Conservation (phyloP, 2,888 invertebrate species). For the Cheilosia pagana region DNA sequence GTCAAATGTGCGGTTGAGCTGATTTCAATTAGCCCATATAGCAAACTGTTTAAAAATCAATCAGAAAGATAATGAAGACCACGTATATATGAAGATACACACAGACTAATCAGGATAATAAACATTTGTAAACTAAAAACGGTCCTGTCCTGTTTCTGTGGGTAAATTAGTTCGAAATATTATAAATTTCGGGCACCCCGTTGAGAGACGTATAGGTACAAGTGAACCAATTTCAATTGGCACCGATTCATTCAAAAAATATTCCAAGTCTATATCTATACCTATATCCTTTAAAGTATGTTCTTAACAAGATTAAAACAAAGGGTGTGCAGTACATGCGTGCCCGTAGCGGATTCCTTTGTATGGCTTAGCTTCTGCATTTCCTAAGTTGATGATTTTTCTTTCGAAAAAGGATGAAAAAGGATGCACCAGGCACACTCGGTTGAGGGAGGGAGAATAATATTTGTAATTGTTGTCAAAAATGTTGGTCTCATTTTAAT, state of each 20-base stretch:
- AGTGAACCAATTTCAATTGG: slow-evolving; percentile 12
- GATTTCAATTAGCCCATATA: slow-evolving; percentile 8
- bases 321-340: slow-evolving; percentile 20
- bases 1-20: slow-evolving; percentile 17
- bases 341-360: background rate
- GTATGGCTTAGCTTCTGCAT: background rate
- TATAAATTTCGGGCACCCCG: slow-evolving; percentile 41
- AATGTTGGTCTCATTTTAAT: slow-evolving; percentile 66
- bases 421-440: slow-evolving; percentile 1
- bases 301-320: slow-evolving; percentile 63
- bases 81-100: background rate
- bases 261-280: background rate
- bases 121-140: slow-evolving; percentile 60
- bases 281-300: background rate
- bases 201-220: slow-evolving; percentile 12
- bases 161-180: slow-evolving; percentile 12
- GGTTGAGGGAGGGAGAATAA: slow-evolving; percentile 34
- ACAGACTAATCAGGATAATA: slow-evolving; percentile 41
- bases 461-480: slow-evolving; percentile 60
- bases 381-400: slow-evolving; percentile 22
- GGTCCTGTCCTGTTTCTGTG: background rate
- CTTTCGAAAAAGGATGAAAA: slow-evolving; percentile 8
- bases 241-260: slow-evolving; percentile 41
- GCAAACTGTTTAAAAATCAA: slow-evolving; percentile 4
- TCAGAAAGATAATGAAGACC: slow-evolving; percentile 3